Percentiles rank a stretch among this genome's conserved stretches.
Conservation (phyloP, 1,140 invertebrate genomes). For the Heliconius melpomene region DNA sequence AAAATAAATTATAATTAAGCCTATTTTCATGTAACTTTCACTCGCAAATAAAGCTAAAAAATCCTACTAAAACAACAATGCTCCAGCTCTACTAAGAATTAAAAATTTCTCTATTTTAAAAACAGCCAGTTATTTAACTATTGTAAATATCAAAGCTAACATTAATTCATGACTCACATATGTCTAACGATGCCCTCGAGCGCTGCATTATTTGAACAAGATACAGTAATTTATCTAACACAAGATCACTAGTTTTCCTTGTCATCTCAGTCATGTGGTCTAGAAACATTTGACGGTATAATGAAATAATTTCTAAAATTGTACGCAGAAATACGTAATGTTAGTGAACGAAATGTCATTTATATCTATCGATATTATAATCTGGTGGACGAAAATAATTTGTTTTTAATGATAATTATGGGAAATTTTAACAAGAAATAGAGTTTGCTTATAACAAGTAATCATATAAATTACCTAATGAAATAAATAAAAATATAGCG, state of each 20-base stretch:
- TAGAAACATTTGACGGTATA: slow-evolving; percentile 34
- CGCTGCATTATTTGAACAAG: slow-evolving; percentile 38
- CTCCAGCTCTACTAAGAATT: neutral
- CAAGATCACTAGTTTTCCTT: slow-evolving; percentile 39
- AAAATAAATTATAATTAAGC: too few species aligned
- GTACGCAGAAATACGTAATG: neutral
- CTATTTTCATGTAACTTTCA: neutral
- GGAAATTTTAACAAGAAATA: neutral
- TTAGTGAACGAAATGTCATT: neutral
- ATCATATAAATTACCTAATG: too few species aligned
- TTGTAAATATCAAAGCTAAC: neutral
- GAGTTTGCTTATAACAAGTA: too few species aligned
- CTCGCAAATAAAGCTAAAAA: neutral
- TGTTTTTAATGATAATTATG: neutral
- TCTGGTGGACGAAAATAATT: neutral
- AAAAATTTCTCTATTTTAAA: neutral
- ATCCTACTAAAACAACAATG: neutral
- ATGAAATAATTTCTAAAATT: slow-evolving; percentile 29
- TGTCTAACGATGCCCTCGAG: slow-evolving; percentile 31
- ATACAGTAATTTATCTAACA: slow-evolving; percentile 31
- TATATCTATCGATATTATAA: neutral
- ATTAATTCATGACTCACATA: slow-evolving; percentile 10
- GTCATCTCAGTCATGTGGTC: slow-evolving; percentile 32
- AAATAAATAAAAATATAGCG: too few species aligned
- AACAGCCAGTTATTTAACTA: neutral